These are phyloP conservation scores for Zingel zingel DNA, from an alignment of 2,113 vertebrate species.

Conservation along the genomic window DNA sequence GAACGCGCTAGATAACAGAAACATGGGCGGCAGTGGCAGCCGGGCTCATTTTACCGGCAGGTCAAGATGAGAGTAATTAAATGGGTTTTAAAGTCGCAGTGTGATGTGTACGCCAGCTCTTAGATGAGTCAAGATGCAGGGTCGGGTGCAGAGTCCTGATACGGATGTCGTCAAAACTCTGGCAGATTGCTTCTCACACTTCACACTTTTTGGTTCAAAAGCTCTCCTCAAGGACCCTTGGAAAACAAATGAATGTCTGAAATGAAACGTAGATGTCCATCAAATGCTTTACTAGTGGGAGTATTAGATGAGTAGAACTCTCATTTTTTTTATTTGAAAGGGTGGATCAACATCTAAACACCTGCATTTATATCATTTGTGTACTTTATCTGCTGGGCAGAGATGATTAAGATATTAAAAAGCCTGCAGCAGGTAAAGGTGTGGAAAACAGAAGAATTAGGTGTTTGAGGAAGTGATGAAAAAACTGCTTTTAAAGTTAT, in stretches of 20 bases:
- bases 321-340: not conserved
- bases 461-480: not conserved
- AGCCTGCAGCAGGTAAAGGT: not conserved
- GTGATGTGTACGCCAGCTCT: conserved; percentile 42
- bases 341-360: not conserved
- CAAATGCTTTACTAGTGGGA: conserved; percentile 2
- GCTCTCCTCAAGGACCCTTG: conserved; percentile 6
- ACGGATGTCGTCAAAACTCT: conserved; percentile 35
- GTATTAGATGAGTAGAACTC: not conserved
- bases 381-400: not conserved
- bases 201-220: conserved; percentile 27
- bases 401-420: not conserved
- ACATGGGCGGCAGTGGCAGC: conserved; percentile 51
- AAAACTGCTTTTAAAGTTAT: conserved; percentile 2
- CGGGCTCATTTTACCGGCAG: conserved; percentile 67
- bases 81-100: conserved; percentile 66
- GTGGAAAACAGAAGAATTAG: too few species aligned
- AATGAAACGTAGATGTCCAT: conserved; percentile 12
- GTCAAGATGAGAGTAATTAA: conserved; percentile 81
- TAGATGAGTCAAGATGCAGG: conserved; percentile 53
- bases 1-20: conserved; percentile 75
- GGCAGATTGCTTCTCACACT: conserved; percentile 34
- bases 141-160: conserved; percentile 41
- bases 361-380: not conserved
- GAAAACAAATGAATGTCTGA: conserved; percentile 1